Evolutionary conservation across 2,113 vertebrate species (phyloP).

Genomic region (Scophthalmus maximus): DNA sequence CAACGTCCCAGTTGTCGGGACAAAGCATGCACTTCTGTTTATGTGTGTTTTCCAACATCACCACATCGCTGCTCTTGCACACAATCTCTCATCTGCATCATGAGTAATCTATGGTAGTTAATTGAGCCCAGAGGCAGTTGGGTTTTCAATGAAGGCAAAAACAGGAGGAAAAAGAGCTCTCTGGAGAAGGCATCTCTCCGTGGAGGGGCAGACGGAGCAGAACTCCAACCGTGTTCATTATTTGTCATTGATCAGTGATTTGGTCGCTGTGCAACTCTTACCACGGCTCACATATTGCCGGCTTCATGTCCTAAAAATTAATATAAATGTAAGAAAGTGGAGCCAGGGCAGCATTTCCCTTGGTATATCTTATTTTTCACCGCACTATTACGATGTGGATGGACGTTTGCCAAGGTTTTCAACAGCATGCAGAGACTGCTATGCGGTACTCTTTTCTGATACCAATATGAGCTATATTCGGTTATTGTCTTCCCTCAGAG

Average conservation of each 20-base stretch:
- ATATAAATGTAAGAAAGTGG: constrained; percentile 54
- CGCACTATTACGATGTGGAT: constrained; percentile 52
- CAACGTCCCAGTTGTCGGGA: constrained; percentile 17
- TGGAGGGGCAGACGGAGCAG: constrained; percentile 75
- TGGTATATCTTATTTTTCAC: constrained; percentile 40
- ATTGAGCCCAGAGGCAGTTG: constrained; percentile 80
- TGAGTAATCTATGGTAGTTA: constrained; percentile 76
- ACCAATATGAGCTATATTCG: constrained; percentile 63
- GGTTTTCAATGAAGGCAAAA: constrained; percentile 70
- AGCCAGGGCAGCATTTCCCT: constrained; percentile 58
- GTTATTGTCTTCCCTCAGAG: constrained; percentile 66
- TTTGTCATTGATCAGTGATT: constrained; percentile 79
- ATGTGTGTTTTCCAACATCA: constrained; percentile 37
- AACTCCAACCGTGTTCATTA: constrained; percentile 80
- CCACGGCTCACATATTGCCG: constrained; percentile 52
- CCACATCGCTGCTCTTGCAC: constrained; percentile 35
- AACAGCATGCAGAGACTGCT: constrained; percentile 45
- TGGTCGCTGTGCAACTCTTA: constrained; percentile 54
- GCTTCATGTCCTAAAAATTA: constrained; percentile 55
- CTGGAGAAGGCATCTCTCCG: constrained; percentile 65
- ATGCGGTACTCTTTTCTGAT: constrained; percentile 55
- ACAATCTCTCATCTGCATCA: constrained; percentile 71
- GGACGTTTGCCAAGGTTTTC: constrained; percentile 58
- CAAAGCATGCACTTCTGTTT: constrained; percentile 10
- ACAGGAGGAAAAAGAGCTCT: constrained; percentile 56